A percentile compares a stretch with the other conserved stretches of the same genome.
Conservation (phyloP, 2,797 vertebrate species). For the Craterocephalus amniculus region DNA sequence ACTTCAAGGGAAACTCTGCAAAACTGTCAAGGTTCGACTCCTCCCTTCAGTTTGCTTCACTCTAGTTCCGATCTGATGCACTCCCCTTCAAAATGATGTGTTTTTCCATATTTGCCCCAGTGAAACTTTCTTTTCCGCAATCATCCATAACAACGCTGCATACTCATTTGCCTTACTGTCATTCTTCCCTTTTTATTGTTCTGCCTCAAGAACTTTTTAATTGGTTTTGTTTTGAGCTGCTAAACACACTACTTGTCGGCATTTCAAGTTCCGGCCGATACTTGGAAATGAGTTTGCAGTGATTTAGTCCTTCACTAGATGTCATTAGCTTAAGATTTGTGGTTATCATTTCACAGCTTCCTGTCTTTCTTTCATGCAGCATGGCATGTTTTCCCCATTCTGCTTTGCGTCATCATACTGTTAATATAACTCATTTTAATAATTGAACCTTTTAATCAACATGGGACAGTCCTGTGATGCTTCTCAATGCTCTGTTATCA, state of each 20-base stretch:
- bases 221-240: conserved; percentile 52
- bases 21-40: conserved; percentile 97
- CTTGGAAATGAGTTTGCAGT: conserved; percentile 85
- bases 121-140: conserved; percentile 65
- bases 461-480: conserved; percentile 12
- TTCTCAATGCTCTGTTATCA: conserved; percentile 38
- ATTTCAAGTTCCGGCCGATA: conserved; percentile 32
- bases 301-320: conserved; percentile 59
- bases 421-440: conserved; percentile 30
- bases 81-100: conserved; percentile 49
- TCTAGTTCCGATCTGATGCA: conserved; percentile 90
- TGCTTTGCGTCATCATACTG: conserved; percentile 56
- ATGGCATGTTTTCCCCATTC: conserved; percentile 67
- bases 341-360: conserved; percentile 54
- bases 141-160: conserved; percentile 79
- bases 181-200: conserved; percentile 35
- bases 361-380: conserved; percentile 59
- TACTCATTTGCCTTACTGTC: conserved; percentile 78
- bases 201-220: conserved; percentile 39
- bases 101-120: conserved; percentile 72
- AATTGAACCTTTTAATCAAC: conserved; percentile 16
- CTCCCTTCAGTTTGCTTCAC: conserved; percentile 86
- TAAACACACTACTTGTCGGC: conserved; percentile 24
- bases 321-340: conserved; percentile 72
- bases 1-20: conserved; percentile 99